phyloP scores from a whole-genome alignment of 2,113 vertebrate genomes.

The Xenus cinereus region DNA sequence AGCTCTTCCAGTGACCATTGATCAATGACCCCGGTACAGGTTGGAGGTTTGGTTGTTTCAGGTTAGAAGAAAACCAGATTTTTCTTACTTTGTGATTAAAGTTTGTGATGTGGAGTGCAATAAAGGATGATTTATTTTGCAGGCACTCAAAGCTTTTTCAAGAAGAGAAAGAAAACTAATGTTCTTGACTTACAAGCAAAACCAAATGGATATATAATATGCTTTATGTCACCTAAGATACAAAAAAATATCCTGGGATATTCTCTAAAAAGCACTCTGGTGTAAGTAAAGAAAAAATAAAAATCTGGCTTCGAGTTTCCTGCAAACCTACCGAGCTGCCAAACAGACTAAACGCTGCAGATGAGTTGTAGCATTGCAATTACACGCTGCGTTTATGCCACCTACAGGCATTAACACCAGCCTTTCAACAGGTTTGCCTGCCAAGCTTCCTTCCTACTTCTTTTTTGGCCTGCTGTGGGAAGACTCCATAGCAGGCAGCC shows the following conservation, averaged over 20 bases:
- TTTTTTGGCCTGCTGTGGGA: not conserved
- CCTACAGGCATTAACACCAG: constrained; percentile 6
- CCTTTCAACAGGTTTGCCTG: not conserved
- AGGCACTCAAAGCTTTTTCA: not conserved
- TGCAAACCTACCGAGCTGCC: not conserved
- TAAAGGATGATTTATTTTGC: not conserved
- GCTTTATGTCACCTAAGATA: not conserved
- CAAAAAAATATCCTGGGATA: not conserved
- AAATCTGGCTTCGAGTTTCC: not conserved
- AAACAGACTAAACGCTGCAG: not conserved
- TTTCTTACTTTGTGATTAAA: not conserved
- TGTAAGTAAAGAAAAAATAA: not conserved
- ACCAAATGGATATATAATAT: not conserved
- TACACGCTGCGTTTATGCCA: constrained; percentile 34
- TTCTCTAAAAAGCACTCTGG: not conserved
- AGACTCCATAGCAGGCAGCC: not conserved
- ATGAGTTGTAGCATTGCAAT: not conserved
- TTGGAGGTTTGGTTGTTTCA: not conserved
- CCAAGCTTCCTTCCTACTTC: not conserved
- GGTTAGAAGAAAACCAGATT: not conserved
- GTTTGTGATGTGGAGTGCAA: not conserved
- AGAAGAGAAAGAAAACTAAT: not conserved
- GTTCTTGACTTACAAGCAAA: not conserved
- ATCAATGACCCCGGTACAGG: not conserved
- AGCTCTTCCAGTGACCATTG: not conserved